These are phyloP conservation scores for Mustelus asterias DNA, from an alignment of 2,113 vertebrate species.

Conservation along the genomic window DNA sequence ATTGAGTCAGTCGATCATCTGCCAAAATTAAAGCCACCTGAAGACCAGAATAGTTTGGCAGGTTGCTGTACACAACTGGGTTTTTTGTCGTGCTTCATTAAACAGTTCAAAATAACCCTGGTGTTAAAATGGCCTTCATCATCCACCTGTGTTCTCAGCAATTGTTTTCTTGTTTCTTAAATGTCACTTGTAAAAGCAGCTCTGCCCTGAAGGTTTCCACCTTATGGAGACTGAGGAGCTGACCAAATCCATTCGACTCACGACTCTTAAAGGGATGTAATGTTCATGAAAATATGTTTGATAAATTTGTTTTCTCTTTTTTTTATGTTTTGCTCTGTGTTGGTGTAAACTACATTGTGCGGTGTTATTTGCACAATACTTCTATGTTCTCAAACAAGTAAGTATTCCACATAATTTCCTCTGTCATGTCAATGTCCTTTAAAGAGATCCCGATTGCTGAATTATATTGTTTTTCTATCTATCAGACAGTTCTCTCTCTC, in stretches of 20 bases:
- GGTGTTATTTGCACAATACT: neutral
- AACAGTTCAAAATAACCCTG: neutral
- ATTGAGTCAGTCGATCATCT: conserved; percentile 2
- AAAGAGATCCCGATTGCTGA: neutral
- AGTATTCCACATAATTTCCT: neutral
- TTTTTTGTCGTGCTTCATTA: neutral
- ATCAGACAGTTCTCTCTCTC: neutral
- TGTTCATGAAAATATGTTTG: neutral
- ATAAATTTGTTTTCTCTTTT: neutral
- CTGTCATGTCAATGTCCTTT: neutral
- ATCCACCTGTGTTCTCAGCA: neutral
- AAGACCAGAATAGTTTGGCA: conserved; percentile 8
- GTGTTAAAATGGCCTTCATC: conserved; percentile 1
- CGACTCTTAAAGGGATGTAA: neutral
- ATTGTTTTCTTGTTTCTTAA: neutral
- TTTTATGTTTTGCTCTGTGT: neutral
- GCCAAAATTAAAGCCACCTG: neutral
- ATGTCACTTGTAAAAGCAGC: neutral
- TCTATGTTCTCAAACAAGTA: neutral
- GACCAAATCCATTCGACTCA: neutral
- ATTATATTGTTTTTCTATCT: neutral
- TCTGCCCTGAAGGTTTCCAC: neutral
- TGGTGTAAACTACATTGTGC: neutral
- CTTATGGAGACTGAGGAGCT: neutral
- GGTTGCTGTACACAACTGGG: neutral